Evolutionary conservation across 2,888 invertebrate species (phyloP), one percentile per base, ranked within the genome.

Genomic region (Epiblema foenella): DNA sequence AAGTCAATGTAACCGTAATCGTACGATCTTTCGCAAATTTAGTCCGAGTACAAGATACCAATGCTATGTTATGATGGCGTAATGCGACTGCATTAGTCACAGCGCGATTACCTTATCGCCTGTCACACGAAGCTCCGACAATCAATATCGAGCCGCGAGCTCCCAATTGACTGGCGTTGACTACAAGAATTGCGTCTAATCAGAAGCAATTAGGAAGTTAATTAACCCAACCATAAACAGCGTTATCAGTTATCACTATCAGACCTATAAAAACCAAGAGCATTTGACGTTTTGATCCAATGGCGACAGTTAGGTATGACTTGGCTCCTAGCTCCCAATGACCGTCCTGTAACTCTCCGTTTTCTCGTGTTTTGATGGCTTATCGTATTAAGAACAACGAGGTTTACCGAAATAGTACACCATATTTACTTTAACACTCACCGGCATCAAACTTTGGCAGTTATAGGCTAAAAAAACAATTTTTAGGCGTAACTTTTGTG

Each of bases 21-120:
- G 15, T n/a, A n/a, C n/a, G n/a, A 15, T 42, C 15, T 59, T 20
- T 3, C 2, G 12, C 37, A 39, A 12, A 59, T 12, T 39, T 59
- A 20, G 58, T 18, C 8, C 7, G 10, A 11, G 42, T 18, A 46
- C 29, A 60, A 29, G 60, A 60, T 46, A 60, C 29, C 60, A 37
- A 46, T 29, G n/a, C 46, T 46, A 46, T 17, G 24, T 24, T 60
- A 24, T 24, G 1, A 46, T 46, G 46, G 42, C 29, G 68, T 54
- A 58, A 60, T 56, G 46, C 52, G 49, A 54, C 56, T 49, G 56
- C 62, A 67, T 67, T 71, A 71, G 66, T 71, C 71, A 71, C 37
- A 49, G 67, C 37, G 15, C 39, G 71, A 71, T 71, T 42, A 33
- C 59, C 56, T 67, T 71, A 71, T 71, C 71, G 60, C 46, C 56